These are phyloP conservation scores for Acanthosepion lycidas DNA, from an alignment of 2,888 invertebrate species.

Conservation along the genomic window DNA sequence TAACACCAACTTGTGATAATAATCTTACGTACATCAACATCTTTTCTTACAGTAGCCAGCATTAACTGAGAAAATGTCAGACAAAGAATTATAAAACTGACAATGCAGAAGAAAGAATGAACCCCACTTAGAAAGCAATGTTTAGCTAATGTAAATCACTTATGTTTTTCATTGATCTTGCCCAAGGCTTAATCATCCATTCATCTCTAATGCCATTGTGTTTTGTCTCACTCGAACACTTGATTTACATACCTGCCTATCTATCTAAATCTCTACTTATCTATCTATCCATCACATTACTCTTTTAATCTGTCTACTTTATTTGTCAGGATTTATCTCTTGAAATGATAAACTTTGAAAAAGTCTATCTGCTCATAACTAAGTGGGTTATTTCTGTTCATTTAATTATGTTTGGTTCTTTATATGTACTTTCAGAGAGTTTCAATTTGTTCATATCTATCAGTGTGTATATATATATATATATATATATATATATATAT, in stretches of 20 bases:
- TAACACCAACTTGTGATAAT: neutral
- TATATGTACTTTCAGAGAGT: neutral
- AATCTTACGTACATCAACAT: neutral
- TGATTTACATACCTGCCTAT: neutral
- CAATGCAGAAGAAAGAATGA: neutral
- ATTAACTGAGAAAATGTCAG: neutral
- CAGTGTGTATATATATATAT: neutral
- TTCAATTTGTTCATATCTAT: neutral
- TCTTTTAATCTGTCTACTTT: neutral
- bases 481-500: neutral
- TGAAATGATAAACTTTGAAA: neutral
- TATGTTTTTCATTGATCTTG: conserved; percentile 10
- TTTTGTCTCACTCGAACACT: neutral
- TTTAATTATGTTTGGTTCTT: neutral
- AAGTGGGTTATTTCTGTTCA: neutral
- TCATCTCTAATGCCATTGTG: neutral
- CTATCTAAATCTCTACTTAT: neutral
- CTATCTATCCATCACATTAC: neutral
- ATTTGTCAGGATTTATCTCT: too few species aligned
- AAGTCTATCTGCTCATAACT: neutral
- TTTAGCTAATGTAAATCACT: neutral
- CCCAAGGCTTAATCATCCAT: neutral
- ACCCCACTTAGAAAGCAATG: neutral
- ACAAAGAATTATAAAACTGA: conserved; percentile 18
- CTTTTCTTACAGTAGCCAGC: neutral